These are phyloP conservation scores for Drosophila ohnishii DNA, from an alignment of 1,140 invertebrate genomes.

Conservation along the genomic window DNA sequence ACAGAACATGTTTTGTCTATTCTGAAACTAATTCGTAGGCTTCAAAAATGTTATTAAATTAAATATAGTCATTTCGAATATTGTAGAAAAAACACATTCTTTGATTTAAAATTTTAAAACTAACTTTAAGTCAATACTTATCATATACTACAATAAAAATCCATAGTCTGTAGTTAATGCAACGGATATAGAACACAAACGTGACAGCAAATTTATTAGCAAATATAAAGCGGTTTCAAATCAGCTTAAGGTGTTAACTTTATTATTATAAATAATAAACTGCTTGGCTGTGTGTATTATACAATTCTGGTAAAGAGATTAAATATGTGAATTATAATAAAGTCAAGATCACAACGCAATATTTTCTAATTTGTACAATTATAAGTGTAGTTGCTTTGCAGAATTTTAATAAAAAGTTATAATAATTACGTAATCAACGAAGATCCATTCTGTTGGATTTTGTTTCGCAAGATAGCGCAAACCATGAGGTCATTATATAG, in stretches of 20 bases:
- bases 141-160: neutral
- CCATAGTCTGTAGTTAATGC: neutral
- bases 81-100: no score
- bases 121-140: no score
- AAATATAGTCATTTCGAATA: no score
- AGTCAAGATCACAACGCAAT: neutral
- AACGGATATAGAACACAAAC: neutral
- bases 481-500: neutral
- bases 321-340: neutral
- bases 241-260: neutral
- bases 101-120: no score
- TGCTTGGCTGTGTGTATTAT: neutral
- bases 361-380: neutral
- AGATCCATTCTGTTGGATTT: no score
- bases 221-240: neutral
- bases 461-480: no score
- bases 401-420: neutral
- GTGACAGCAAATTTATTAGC: neutral
- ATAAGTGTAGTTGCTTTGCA: neutral
- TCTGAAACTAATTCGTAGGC: no score
- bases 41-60: no score
- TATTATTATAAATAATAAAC: neutral
- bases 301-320: neutral
- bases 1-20: no score
- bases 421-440: neutral